Conservation (phyloP, 2,113 vertebrate genomes). For the Leptocoma aspasia region DNA sequence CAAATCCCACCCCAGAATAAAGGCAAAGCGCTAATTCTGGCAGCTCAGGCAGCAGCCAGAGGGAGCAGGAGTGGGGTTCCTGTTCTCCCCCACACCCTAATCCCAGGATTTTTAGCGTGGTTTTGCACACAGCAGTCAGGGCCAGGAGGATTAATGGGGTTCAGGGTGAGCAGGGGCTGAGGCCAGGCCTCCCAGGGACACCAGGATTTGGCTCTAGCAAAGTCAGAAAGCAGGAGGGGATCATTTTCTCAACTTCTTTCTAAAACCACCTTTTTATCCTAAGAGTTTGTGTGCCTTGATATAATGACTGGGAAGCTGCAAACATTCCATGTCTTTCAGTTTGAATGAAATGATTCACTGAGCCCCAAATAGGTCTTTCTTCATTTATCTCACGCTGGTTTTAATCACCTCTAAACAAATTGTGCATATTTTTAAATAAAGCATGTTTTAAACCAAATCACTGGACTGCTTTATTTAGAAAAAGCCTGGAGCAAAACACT, state of each 20-base stretch:
- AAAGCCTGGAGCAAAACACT: not conserved
- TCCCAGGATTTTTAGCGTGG: not conserved
- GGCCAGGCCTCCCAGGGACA: not conserved
- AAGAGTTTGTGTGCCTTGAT: not conserved
- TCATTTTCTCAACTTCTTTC: not conserved
- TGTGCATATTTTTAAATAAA: not conserved
- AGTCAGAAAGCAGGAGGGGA: not conserved
- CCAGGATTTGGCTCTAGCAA: not conserved
- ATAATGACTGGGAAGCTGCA: not conserved
- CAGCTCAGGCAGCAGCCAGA: not conserved
- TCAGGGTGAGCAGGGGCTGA: not conserved
- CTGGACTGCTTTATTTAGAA: not conserved
- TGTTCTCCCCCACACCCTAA: not conserved
- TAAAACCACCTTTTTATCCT: not conserved
- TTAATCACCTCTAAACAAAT: not conserved
- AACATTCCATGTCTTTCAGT: not conserved
- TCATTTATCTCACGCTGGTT: not conserved
- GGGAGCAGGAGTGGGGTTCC: not conserved
- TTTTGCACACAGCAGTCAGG: not conserved
- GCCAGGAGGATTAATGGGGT: not conserved
- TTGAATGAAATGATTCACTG: not conserved
- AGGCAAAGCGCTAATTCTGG: not conserved
- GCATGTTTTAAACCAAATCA: not conserved
- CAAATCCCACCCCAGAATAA: not conserved
- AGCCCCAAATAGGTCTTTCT: not conserved